These are phyloP conservation scores for Macropis europaea DNA, from an alignment of 2,888 invertebrate genomes.

Conservation along the genomic window DNA sequence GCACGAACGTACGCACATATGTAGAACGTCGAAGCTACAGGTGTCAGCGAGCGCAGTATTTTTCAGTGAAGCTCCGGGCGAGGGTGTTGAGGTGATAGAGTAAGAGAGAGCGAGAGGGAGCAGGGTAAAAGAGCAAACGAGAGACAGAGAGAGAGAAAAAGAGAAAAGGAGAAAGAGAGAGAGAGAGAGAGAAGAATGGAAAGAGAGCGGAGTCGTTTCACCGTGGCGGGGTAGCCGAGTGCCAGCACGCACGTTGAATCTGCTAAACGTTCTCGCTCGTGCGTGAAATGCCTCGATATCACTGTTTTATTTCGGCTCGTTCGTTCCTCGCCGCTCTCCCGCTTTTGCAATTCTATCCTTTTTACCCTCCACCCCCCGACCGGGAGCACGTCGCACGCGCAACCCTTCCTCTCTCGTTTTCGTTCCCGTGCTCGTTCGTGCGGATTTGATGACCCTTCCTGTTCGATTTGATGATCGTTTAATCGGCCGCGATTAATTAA, in stretches of 20 bases:
- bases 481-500: constrained; percentile 53
- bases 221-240: constrained; percentile 68
- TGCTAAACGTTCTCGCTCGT: constrained; percentile 79
- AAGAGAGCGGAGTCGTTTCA: constrained; percentile 58
- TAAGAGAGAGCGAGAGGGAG: constrained; percentile 62
- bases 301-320: constrained; percentile 78
- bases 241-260: constrained; percentile 79
- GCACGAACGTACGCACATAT: constrained; percentile 71
- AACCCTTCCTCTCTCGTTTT: constrained; percentile 57
- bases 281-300: constrained; percentile 80
- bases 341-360: constrained; percentile 67
- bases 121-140: constrained; percentile 56
- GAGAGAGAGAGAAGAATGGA: constrained; percentile 60
- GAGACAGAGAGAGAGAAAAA: constrained; percentile 42
- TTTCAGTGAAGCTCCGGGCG: constrained; percentile 74
- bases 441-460: constrained; percentile 63
- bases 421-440: constrained; percentile 52
- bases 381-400: constrained; percentile 37
- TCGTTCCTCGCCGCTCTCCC: constrained; percentile 62
- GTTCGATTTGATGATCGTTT: constrained; percentile 59
- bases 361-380: constrained; percentile 58
- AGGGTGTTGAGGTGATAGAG: constrained; percentile 70
- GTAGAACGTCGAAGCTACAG: constrained; percentile 79
- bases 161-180: constrained; percentile 53
- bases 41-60: constrained; percentile 79